Evolutionary conservation across 2,888 invertebrate species (phyloP).

Genomic region (Lithophane leautieri): DNA sequence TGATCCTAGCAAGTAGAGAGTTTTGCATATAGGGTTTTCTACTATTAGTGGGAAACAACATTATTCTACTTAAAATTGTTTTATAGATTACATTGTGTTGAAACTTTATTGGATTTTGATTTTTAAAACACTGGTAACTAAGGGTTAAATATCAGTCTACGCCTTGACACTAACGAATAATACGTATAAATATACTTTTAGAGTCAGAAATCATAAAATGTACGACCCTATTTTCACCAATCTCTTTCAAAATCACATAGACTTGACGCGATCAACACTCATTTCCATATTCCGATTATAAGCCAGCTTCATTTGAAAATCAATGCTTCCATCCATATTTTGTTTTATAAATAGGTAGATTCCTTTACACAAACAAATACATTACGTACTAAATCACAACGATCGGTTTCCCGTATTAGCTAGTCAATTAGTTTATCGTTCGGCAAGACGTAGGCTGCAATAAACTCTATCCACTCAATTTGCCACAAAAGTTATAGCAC

Average conservation of each 20-base stretch:
- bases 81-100: neutral
- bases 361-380: conserved; percentile 38
- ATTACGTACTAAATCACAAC: conserved; percentile 34
- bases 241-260: conserved; percentile 24
- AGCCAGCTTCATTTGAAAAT: conserved; percentile 52
- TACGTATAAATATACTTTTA: neutral
- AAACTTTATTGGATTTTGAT: too few relatives aligned
- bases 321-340: conserved; percentile 46
- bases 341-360: conserved; percentile 8
- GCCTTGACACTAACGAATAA: neutral
- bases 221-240: conserved; percentile 30
- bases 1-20: neutral
- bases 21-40: neutral
- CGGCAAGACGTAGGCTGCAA: conserved; percentile 37
- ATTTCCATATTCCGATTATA: conserved; percentile 55
- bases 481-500: conserved; percentile 57
- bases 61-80: neutral
- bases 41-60: too few relatives aligned
- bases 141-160: neutral
- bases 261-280: conserved; percentile 36
- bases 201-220: neutral
- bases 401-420: conserved; percentile 42
- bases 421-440: conserved; percentile 55
- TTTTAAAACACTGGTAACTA: neutral
- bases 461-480: conserved; percentile 59